phyloP scores from a whole-genome alignment of 2,113 vertebrate species.

The Morphnarchus princeps region DNA sequence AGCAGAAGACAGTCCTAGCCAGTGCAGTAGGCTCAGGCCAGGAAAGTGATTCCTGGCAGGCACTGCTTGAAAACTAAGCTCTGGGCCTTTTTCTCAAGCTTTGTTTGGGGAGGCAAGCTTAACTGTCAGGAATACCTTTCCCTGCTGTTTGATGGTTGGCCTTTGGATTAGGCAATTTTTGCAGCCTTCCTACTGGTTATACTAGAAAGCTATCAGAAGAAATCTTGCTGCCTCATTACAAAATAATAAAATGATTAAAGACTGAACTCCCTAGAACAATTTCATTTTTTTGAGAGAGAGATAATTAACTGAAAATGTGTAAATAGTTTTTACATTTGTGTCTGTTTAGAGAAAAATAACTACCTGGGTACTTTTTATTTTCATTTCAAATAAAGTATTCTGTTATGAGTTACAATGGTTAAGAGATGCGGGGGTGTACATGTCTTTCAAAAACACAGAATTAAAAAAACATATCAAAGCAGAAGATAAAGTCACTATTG shows the following conservation, averaged over 20 bases:
- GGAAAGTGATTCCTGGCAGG: neutral
- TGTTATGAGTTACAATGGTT: neutral
- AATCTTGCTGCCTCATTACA: neutral
- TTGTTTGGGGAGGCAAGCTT: neutral
- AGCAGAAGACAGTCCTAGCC: neutral
- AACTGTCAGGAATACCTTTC: neutral
- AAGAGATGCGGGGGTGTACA: neutral
- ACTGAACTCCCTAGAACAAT: neutral
- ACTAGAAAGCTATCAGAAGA: neutral
- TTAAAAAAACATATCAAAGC: neutral
- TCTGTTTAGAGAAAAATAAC: neutral
- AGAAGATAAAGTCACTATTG: neutral
- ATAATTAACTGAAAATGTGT: neutral
- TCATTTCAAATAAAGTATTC: neutral
- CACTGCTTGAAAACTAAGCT: neutral
- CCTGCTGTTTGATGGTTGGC: neutral
- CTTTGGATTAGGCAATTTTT: neutral
- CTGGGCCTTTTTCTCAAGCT: neutral
- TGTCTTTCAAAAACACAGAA: neutral
- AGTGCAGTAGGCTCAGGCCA: neutral
- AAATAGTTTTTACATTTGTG: neutral
- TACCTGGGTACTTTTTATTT: neutral
- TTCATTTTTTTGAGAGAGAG: neutral
- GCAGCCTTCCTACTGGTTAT: neutral
- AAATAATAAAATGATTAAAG: neutral